Base-by-base conservation (phyloP, 1,140 invertebrate genomes). In the Achatina immaculata region DNA sequence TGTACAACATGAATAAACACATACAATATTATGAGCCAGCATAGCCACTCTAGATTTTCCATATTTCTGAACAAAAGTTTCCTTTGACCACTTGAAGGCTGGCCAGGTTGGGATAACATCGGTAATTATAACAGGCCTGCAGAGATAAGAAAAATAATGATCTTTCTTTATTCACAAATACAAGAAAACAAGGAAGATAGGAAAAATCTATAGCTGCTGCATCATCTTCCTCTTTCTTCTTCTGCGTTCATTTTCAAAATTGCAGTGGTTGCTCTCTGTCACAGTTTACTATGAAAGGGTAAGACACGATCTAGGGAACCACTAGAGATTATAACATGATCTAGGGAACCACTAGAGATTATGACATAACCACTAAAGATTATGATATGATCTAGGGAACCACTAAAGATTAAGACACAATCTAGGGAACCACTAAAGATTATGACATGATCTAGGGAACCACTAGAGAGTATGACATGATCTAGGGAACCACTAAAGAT, bases 61-160 rank as follows among this genome's bases (percentile, higher is more conserved):
- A 81, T 88, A 89, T 24, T 86, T 83, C 21, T 85, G 42, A 1
- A 69, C 7, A 38, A 89, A 87, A 68, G 86, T 87, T 42, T 85
- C 78, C 75, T 83, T 86, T 24, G 83, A 86, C 88, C 89, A 90
- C 7, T 84, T 81, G 68, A 81, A 83, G 0, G 89, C 89, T 45
- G 80, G 78, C 89, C 89, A 90, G 4, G 80, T 82, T 16, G 81
- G 80, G n/a, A 88, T 84, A 40, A 88, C 84, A 83, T 89, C 88
- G 19, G 84, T 88, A 0, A 89, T 51, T 34, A 90, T 82, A 0
- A 90, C 86, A 48, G 88, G 88, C 89, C 88, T 72, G 11, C 1
- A 38, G 24, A 38, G 36, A 51, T 55, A 78, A 6, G 31, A 78
- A 31, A 40, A 66, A 38, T 16, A 45, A 19, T n/a, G n/a, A 28